A percentile compares a stretch with the other conserved stretches of the same genome.
phyloP scores from a whole-genome alignment of 2,888 invertebrate genomes.

The Andrena flavipes region DNA sequence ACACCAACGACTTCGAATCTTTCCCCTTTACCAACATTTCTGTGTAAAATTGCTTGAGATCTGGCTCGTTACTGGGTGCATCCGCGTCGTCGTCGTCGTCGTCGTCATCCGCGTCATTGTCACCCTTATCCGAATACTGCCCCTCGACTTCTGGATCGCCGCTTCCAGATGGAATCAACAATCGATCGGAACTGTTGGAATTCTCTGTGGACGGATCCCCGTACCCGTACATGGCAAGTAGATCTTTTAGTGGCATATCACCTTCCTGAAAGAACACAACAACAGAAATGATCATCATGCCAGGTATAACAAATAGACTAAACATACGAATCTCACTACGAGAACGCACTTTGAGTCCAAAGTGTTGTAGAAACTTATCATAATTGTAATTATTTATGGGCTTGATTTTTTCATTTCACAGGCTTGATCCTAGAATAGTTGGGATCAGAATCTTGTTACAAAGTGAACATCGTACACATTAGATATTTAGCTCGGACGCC shows the following conservation, averaged over 20 bases:
- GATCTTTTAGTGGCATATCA: slow-evolving; percentile 97
- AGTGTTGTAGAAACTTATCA: slow-evolving; percentile 75
- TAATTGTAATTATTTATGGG: slow-evolving; percentile 76
- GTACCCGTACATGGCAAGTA: slow-evolving; percentile 95
- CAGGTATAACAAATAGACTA: slow-evolving; percentile 53
- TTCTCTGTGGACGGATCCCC: slow-evolving; percentile 84
- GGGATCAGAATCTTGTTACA: slow-evolving; percentile 75
- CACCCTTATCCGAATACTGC: slow-evolving; percentile 76
- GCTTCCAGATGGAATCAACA: slow-evolving; percentile 75
- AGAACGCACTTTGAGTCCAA: slow-evolving; percentile 76
- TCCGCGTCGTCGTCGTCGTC: slow-evolving; percentile 82
- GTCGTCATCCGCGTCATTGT: slow-evolving; percentile 81
- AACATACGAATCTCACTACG: slow-evolving; percentile 74
- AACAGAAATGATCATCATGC: slow-evolving; percentile 63
- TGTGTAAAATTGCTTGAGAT: slow-evolving; percentile 83
- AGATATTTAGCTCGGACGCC: slow-evolving; percentile 41
- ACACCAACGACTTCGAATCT: slow-evolving; percentile 60
- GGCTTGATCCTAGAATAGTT: slow-evolving; percentile 75
- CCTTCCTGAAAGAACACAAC: slow-evolving; percentile 88
- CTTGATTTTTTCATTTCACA: slow-evolving; percentile 75
- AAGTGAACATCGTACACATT: slow-evolving; percentile 60
- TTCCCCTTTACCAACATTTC: slow-evolving; percentile 81
- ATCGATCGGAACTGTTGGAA: slow-evolving; percentile 80
- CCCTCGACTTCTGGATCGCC: slow-evolving; percentile 79
- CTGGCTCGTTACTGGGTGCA: slow-evolving; percentile 75